These are phyloP conservation scores for Acanthosepion pharaonis DNA, from an alignment of 2,888 invertebrate species.

Conservation along the genomic window DNA sequence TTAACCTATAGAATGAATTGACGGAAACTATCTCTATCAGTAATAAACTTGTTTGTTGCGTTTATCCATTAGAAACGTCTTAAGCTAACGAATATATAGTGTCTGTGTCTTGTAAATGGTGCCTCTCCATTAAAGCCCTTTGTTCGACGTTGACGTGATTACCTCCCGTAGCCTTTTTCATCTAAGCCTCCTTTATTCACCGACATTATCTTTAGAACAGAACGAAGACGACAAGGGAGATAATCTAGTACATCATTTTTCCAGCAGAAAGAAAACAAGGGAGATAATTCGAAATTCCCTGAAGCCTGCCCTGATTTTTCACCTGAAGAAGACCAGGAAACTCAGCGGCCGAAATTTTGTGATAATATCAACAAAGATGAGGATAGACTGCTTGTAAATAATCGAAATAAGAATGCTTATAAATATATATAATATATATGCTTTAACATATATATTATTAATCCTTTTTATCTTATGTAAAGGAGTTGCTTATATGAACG, in stretches of 20 bases:
- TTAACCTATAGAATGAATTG: neutral
- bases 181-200: neutral
- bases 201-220: neutral
- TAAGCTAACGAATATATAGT: neutral
- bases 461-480: too few relatives aligned
- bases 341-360: too few relatives aligned
- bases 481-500: too few relatives aligned
- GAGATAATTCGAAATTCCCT: too few relatives aligned
- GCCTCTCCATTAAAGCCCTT: neutral
- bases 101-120: neutral
- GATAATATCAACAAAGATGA: too few relatives aligned
- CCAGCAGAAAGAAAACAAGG: too few relatives aligned
- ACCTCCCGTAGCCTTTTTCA: neutral
- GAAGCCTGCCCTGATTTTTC: too few relatives aligned
- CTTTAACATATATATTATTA: too few relatives aligned
- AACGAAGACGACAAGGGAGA: neutral
- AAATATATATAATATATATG: too few relatives aligned
- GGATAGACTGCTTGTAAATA: too few relatives aligned
- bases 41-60: neutral
- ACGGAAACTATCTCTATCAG: neutral
- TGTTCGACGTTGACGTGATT: neutral
- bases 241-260: neutral
- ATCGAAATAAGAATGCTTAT: too few relatives aligned
- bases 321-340: too few relatives aligned
- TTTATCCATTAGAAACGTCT: neutral